A percentile compares a stretch with the other conserved stretches of the same genome.
These are phyloP conservation scores for Micronycteris hirsuta DNA, from an alignment of 2,113 vertebrate genomes.

Conservation along the genomic window DNA sequence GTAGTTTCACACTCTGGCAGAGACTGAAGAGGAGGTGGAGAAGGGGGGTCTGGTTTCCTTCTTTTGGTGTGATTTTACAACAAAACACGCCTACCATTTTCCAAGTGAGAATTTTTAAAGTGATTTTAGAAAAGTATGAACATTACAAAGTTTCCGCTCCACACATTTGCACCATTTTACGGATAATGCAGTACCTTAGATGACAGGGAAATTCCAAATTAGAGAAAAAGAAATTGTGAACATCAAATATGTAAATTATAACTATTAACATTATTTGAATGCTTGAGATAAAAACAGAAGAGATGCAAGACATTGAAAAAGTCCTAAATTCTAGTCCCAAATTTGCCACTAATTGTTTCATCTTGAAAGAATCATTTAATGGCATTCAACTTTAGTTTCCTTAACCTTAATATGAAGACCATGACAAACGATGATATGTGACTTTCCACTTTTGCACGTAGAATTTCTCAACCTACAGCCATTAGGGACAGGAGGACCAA, in stretches of 20 bases:
- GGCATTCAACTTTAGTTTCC: not conserved
- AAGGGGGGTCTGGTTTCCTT: not conserved
- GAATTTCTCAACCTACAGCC: not conserved
- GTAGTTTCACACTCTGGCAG: not conserved
- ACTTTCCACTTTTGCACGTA: not conserved
- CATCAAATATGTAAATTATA: not conserved
- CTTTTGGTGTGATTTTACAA: not conserved
- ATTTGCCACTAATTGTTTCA: not conserved
- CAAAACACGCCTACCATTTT: not conserved
- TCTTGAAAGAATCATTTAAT: not conserved
- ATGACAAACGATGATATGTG: not conserved
- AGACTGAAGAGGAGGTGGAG: not conserved
- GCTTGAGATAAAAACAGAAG: not conserved
- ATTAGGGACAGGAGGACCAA: not conserved
- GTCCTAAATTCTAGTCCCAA: not conserved
- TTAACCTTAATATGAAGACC: not conserved
- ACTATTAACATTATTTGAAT: not conserved
- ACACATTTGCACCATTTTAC: not conserved
- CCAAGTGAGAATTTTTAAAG: not conserved
- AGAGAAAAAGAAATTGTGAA: not conserved
- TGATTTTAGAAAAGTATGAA: not conserved
- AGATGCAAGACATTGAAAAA: not conserved
- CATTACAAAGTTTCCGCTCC: not conserved
- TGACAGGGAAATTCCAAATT: not conserved
- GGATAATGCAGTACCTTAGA: no score